Conservation (phyloP, 2,797 vertebrate species). For the Paratrypauchen microcephalus region DNA sequence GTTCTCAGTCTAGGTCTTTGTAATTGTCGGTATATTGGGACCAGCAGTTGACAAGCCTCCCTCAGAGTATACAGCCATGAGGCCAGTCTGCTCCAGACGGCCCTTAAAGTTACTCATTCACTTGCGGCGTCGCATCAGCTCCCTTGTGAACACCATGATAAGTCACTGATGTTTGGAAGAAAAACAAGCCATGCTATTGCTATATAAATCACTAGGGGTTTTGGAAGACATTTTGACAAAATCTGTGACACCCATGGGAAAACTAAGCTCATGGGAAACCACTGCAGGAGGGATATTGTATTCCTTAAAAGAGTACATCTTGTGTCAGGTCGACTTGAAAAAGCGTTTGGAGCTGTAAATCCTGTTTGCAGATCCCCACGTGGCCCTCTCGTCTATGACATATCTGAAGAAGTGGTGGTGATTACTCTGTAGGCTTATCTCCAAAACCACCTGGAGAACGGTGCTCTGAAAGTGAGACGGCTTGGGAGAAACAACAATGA, state of each 20-base stretch:
- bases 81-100: slow-evolving; percentile 46
- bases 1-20: not conserved
- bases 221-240: slow-evolving; percentile 51
- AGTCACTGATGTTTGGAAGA: slow-evolving; percentile 54
- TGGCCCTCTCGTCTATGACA: slow-evolving; percentile 67
- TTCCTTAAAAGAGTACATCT: slow-evolving; percentile 56
- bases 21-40: not conserved
- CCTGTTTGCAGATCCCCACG: slow-evolving; percentile 67
- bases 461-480: slow-evolving; percentile 43
- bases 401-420: slow-evolving; percentile 70
- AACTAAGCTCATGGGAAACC: slow-evolving; percentile 47
- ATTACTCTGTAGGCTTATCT: slow-evolving; percentile 68
- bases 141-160: slow-evolving; percentile 42
- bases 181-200: slow-evolving; percentile 55
- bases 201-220: slow-evolving; percentile 49
- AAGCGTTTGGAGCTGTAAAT: slow-evolving; percentile 58
- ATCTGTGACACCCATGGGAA: slow-evolving; percentile 44
- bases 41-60: not conserved
- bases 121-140: slow-evolving; percentile 36
- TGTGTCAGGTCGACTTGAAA: slow-evolving; percentile 65
- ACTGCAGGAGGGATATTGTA: slow-evolving; percentile 47
- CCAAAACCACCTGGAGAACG: slow-evolving; percentile 62
- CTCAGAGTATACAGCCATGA: slow-evolving; percentile 27
- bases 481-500: slow-evolving; percentile 30
- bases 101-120: slow-evolving; percentile 56